Conservation (phyloP, 2,113 vertebrate species). For the Rhegmatorhina hoffmannsi region DNA sequence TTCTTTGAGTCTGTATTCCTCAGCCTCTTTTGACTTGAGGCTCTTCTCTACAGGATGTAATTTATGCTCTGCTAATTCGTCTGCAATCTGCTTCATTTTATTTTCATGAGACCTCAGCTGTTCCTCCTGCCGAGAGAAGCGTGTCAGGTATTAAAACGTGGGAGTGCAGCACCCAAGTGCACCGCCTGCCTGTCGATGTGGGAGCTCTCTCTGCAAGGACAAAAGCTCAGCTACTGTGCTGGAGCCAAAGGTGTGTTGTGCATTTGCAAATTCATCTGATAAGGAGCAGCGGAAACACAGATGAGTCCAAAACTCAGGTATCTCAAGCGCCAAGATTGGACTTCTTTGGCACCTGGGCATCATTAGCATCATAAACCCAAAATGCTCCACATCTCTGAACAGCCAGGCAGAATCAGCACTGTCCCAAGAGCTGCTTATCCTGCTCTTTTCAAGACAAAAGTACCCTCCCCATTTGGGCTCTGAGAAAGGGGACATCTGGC, state of each 20-base stretch:
- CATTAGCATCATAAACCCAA: neutral
- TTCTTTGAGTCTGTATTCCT: slow-evolving; percentile 94
- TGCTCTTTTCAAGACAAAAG: neutral
- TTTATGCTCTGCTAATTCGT: slow-evolving; percentile 93
- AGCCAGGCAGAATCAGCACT: neutral
- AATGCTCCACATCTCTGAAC: neutral
- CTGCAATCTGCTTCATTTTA: slow-evolving; percentile 92
- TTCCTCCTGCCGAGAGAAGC: slow-evolving; percentile 82
- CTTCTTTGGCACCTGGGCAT: neutral
- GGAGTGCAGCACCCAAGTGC: neutral
- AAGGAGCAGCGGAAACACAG: neutral
- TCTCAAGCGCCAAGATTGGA: neutral
- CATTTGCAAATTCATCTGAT: neutral
- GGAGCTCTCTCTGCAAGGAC: neutral
- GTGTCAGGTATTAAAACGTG: neutral
- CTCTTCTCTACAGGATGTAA: slow-evolving; percentile 83
- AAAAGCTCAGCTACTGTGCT: accelerated
- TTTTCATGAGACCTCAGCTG: slow-evolving; percentile 95
- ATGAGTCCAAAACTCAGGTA: neutral
- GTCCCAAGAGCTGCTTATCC: neutral
- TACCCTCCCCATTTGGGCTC: neutral
- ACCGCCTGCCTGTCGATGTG: neutral
- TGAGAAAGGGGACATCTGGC: neutral
- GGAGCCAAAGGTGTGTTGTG: neutral
- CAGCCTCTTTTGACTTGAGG: slow-evolving; percentile 90